Base-by-base conservation (phyloP, 2,113 vertebrate genomes). In the Percina caprodes region DNA sequence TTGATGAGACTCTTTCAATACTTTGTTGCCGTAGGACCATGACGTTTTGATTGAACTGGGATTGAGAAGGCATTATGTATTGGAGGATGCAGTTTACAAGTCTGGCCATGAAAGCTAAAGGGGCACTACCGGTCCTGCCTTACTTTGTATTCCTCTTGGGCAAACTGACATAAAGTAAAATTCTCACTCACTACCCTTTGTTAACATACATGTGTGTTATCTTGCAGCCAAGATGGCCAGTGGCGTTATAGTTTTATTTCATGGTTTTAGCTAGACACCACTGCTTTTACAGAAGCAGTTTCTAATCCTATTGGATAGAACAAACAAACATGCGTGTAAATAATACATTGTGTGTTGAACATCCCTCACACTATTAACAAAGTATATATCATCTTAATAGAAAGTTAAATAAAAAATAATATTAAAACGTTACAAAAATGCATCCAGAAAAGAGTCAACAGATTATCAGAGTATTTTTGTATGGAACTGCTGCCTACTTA, bases 91-190 rank as follows among this genome's bases (percentile, higher is more conserved):
- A 63, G 49, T 61, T 69, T 62, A 72, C 23, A 54, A 42, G 69
- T 52, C 54, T 80, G 80, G 35, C 68, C 61, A 81, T 86, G 67
- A 61, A 66, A 56, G 51, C 72, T 77, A 14, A 56, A 74, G 35
- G 62, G 6, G 14, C 48, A 23, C 10, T 45, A 48, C 71, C 63
- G 62, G 46, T 71, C 26, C 35, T 72, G 65, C 46, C 74, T n/a
- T 42, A 21, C 30, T 74, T 74, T 80, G 23, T 70, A 55, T 77
- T 86, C 71, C 74, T 77, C 33, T n/a, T 21, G 35, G 26, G 72
- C 54, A 72, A 15, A 35, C 39, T 65, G 16, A 62, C 15, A 21
- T n/a, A 49, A 51, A 15, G 42, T n/a, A n/a, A n/a, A n/a, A n/a
- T n/a, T n/a, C n/a, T n/a, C n/a, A 10, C 74, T 26, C 24, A 5